Base-by-base conservation (phyloP, 2,888 invertebrate species). In the Dusona sp. region DNA sequence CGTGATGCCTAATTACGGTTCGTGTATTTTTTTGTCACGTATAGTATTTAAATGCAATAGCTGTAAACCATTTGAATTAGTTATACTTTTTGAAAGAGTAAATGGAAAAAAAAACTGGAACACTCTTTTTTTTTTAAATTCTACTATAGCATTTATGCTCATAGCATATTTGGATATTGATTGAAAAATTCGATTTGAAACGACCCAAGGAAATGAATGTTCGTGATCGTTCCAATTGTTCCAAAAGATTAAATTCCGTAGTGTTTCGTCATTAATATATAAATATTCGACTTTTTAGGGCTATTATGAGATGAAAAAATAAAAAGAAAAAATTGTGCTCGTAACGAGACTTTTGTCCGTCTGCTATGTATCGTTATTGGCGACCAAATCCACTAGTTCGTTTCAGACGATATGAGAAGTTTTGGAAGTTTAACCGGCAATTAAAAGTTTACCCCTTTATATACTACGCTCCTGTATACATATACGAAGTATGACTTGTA, bases 371-470 rank as follows among this genome's bases (percentile, higher is more conserved):
- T 36, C 45, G 67, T 64, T 70, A 48, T 54, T 65, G 36, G 48
- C 13, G 36, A 22, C 16, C 3, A 33, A 33, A 57, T 29, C 73
- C 25, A 68, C 73, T 29, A 36, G 45, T 67, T 68, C 79, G 79
- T 70, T 42, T 19, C 25, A 19, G 61, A 61, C 13, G n/a, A 45
- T 33, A 7, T 38, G 38, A 48, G 48, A n/a, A 86, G 67, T 82
- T 84, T 64, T 51, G 38, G 72, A 78, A 81, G 87, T 84, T 87
- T 89, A 88, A 88, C 74, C 65, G 83, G 84, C 86, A 90, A 90
- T 90, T 90, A 90, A 90, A 90, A 90, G 88, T 90, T 90, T 87
- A 79, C 73, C 67, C 81, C 61, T 85, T 70, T 25, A 13, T 54
- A 29, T 54, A 19, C 25, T 6, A 42, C 25, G 38, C 22, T 38